Evolutionary conservation across 2,888 invertebrate species (phyloP).

Genomic region (Prenolepis imparis): DNA sequence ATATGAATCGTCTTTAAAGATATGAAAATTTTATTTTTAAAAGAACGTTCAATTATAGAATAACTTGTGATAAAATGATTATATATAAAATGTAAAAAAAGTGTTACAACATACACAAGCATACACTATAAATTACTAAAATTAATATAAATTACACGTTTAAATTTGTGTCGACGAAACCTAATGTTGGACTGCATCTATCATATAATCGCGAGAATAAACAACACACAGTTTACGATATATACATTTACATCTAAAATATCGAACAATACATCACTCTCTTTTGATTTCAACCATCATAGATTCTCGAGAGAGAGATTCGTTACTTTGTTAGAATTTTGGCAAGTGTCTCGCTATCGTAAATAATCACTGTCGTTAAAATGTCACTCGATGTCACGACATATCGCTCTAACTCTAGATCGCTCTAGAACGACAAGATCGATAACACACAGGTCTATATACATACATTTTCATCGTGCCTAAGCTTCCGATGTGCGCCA

Average conservation of each 20-base stretch:
- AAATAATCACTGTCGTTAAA: conserved; percentile 39
- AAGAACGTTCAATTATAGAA: background rate
- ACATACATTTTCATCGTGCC: conserved; percentile 25
- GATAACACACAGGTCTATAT: conserved; percentile 17
- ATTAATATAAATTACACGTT: background rate
- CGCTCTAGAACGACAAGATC: conserved; percentile 39
- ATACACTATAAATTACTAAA: background rate
- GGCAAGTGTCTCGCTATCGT: conserved; percentile 35
- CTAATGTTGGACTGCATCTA: background rate
- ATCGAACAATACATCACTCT: background rate
- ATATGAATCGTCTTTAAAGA: background rate
- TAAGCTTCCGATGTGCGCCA: conserved; percentile 20
- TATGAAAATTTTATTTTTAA: background rate
- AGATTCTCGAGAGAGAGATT: conserved; percentile 14
- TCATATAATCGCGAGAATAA: background rate
- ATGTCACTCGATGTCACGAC: conserved; percentile 15
- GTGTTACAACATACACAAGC: background rate
- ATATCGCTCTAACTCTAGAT: conserved; percentile 12
- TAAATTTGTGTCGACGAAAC: background rate
- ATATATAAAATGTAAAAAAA: background rate
- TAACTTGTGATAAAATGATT: background rate
- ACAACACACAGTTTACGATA: background rate
- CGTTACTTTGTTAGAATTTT: conserved; percentile 34
- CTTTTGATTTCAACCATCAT: conserved; percentile 6
- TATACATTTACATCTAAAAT: background rate